Base-by-base conservation (phyloP, 2,113 vertebrate species). In the Grantiella picta region DNA sequence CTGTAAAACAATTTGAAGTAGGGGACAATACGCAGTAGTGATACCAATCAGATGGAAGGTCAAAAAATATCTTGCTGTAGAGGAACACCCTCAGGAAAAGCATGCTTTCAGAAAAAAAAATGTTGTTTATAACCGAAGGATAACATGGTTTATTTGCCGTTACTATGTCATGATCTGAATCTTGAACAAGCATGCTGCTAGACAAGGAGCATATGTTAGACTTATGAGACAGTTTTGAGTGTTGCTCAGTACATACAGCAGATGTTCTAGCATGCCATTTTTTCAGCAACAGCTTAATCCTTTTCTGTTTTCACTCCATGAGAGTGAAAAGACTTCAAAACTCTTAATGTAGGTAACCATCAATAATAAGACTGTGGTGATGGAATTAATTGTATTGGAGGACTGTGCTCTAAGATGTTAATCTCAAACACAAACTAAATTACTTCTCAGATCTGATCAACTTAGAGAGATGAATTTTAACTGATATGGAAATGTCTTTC, bases 141-240 rank as follows among this genome's bases (percentile, higher is more conserved):
- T 79, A 81, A 75, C 64, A 66, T 60, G 56, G 59, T 91, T 85
- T 73, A 52, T 93, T 95, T 76, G 82, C 45, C 3, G 1, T 85
- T 80, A 44, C 70, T 72, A 1, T 90, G 71, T 45, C 33, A 44
- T 33, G 33, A 82, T 92, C 45, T 76, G 82, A 90, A 83, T 81
- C 69, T 68, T 90, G 50, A 91, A 77, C 17, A 50, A 80, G 54
- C 79, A 45, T 40, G n/a, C 61, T 56, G 29, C 69, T 73, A 86
- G 87, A 88, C 50, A 66, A 76, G 82, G 68, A 75, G 96, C 92
- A 36, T 77, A 92, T 96, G 95, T 96, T 96, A 93, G 83, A 86
- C 86, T 95, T 92, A 65, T 3, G 72, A 96, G 97, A 93, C 80
- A 95, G 59, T 86, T 89, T 79, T 56, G 29, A 86, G 61, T 40